Percentiles rank a stretch among this genome's conserved stretches.
Evolutionary conservation across 2,888 invertebrate species (phyloP).

Genomic region (Fragum whitleyi): DNA sequence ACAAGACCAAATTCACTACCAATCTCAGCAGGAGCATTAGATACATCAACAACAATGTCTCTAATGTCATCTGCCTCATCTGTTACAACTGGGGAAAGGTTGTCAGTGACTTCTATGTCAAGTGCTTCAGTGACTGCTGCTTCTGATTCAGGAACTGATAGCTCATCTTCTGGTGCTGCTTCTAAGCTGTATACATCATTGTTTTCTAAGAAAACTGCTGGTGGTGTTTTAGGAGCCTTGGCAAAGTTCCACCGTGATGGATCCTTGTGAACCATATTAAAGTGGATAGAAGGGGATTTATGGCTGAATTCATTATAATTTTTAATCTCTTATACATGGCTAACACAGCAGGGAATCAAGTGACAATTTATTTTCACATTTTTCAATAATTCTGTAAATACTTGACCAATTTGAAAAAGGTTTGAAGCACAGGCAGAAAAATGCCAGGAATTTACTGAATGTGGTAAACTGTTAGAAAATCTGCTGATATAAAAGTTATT

Average conservation of each 20-base stretch:
- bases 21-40: slow-evolving; percentile 36
- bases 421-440: no score
- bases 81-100: not conserved
- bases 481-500: no score
- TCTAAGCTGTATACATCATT: slow-evolving; percentile 33
- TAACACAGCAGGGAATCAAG: no score
- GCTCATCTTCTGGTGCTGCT: not conserved
- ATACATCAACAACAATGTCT: slow-evolving; percentile 6
- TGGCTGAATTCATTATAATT: not conserved
- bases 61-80: slow-evolving; percentile 22
- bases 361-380: no score
- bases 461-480: no score
- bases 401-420: no score
- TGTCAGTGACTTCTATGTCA: not conserved
- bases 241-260: slow-evolving; percentile 74
- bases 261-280: slow-evolving; percentile 63
- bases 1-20: slow-evolving; percentile 42
- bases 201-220: slow-evolving; percentile 57
- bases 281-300: not conserved
- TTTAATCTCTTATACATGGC: not conserved
- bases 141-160: not conserved
- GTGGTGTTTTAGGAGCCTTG: slow-evolving; percentile 76
- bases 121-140: not conserved
- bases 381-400: no score
- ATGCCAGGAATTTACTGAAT: no score